Evolutionary conservation across 2,797 vertebrate species (phyloP).

Genomic region (Argya squamiceps): DNA sequence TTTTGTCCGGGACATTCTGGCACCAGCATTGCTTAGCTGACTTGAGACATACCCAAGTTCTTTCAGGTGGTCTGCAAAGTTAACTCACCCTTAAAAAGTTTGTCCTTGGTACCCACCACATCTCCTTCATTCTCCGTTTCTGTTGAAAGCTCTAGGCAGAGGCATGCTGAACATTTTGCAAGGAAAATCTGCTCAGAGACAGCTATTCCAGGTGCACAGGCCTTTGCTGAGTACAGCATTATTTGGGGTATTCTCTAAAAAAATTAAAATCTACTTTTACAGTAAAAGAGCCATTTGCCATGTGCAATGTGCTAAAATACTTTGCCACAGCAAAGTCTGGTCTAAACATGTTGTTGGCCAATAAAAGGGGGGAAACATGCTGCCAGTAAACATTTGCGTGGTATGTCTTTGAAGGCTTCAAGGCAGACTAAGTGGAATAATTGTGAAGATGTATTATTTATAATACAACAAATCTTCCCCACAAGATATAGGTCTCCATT

Average conservation of each 20-base stretch:
- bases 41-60: not conserved
- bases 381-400: constrained; percentile 72
- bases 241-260: constrained; percentile 29
- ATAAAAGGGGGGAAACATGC: constrained; percentile 63
- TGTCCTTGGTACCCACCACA: not conserved
- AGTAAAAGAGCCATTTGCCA: constrained; percentile 59
- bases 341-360: constrained; percentile 70
- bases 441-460: constrained; percentile 68
- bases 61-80: constrained; percentile 32
- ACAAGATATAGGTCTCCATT: constrained; percentile 71
- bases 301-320: constrained; percentile 48
- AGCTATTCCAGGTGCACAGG: constrained; percentile 43
- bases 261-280: not conserved
- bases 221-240: constrained; percentile 59
- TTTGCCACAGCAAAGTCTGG: constrained; percentile 70
- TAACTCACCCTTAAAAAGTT: constrained; percentile 8
- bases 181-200: constrained; percentile 23
- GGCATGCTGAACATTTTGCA: not conserved
- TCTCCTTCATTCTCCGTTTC: not conserved
- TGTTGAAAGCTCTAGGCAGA: not conserved
- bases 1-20: not conserved
- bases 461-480: constrained; percentile 69
- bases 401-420: constrained; percentile 73
- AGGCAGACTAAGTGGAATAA: constrained; percentile 71
- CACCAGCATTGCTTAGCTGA: not conserved